These are phyloP conservation scores for Karalla daura DNA, from an alignment of 2,797 vertebrate genomes.

Conservation along the genomic window DNA sequence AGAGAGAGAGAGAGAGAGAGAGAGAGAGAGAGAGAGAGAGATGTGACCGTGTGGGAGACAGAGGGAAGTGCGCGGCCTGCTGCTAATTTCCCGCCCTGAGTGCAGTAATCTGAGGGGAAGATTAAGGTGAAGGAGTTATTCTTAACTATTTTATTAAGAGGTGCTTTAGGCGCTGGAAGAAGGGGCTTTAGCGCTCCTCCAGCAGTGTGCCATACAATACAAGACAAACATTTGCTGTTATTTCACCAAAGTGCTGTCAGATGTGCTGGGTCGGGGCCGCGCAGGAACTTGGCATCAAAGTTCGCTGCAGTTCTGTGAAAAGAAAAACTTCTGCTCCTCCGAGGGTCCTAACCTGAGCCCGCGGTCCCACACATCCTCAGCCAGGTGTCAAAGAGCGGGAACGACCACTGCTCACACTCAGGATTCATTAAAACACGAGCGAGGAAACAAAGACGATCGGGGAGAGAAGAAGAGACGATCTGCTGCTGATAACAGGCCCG, in stretches of 20 bases:
- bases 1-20: slow-evolving; percentile 24
- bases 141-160: slow-evolving; percentile 89
- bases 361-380: slow-evolving; percentile 74
- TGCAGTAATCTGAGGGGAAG: slow-evolving; percentile 85
- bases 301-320: slow-evolving; percentile 70
- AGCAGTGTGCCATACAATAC: slow-evolving; percentile 89
- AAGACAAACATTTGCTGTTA: slow-evolving; percentile 90
- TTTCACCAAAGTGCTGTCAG: slow-evolving; percentile 89
- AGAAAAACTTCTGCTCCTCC: slow-evolving; percentile 73
- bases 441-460: not conserved
- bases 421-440: slow-evolving; percentile 71
- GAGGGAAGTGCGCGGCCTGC: slow-evolving; percentile 72
- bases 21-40: slow-evolving; percentile 30
- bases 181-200: slow-evolving; percentile 86
- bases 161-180: slow-evolving; percentile 85
- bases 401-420: slow-evolving; percentile 57
- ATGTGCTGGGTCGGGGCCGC: slow-evolving; percentile 75
- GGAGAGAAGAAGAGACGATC: not conserved
- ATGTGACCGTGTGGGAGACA: slow-evolving; percentile 53
- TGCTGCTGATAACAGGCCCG: not conserved
- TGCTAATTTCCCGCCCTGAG: slow-evolving; percentile 86
- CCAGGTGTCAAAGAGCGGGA: slow-evolving; percentile 75
- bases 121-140: slow-evolving; percentile 89
- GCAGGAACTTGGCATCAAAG: slow-evolving; percentile 83
- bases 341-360: slow-evolving; percentile 64